These are phyloP conservation scores for Morpho deidamia DNA, from an alignment of 2,888 invertebrate species.

Conservation along the genomic window DNA sequence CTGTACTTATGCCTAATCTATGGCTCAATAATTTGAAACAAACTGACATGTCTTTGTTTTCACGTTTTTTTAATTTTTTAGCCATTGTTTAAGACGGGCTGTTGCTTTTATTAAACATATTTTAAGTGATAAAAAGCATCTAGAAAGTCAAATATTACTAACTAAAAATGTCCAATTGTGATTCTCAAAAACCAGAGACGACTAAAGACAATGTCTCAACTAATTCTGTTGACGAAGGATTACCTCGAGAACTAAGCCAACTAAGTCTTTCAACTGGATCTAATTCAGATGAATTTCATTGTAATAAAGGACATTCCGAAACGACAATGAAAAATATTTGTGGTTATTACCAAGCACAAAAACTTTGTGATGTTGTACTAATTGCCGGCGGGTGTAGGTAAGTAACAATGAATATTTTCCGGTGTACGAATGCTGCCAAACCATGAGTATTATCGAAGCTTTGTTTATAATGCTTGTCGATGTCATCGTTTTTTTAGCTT, in stretches of 20 bases:
- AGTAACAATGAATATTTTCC: constrained; percentile 22
- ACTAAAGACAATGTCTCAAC: constrained; percentile 71
- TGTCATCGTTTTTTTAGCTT: not conserved
- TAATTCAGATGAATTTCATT: constrained; percentile 88
- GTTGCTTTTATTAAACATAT: too few relatives aligned
- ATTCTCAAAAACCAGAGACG: constrained; percentile 56
- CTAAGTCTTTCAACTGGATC: constrained; percentile 81
- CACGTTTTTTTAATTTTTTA: constrained; percentile 29
- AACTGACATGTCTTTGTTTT: constrained; percentile 46
- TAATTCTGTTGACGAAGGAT: constrained; percentile 74
- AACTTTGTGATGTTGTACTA: constrained; percentile 92
- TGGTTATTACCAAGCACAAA: constrained; percentile 87
- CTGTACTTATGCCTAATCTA: too few relatives aligned
- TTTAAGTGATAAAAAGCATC: constrained; percentile 7
- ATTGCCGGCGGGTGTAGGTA: constrained; percentile 87
- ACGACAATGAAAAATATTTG: constrained; percentile 89
- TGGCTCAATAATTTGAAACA: too few relatives aligned
- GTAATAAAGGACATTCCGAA: constrained; percentile 88
- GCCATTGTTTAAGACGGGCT: constrained; percentile 10
- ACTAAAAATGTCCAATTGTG: constrained; percentile 59
- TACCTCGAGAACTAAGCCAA: constrained; percentile 83
- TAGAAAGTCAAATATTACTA: not conserved
- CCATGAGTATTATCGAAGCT: constrained; percentile 4
- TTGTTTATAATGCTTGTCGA: constrained; percentile 12
- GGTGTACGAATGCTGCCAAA: not conserved